phyloP scores from a whole-genome alignment of 2,797 vertebrate species.

The Acrocephalus scirpaceus region DNA sequence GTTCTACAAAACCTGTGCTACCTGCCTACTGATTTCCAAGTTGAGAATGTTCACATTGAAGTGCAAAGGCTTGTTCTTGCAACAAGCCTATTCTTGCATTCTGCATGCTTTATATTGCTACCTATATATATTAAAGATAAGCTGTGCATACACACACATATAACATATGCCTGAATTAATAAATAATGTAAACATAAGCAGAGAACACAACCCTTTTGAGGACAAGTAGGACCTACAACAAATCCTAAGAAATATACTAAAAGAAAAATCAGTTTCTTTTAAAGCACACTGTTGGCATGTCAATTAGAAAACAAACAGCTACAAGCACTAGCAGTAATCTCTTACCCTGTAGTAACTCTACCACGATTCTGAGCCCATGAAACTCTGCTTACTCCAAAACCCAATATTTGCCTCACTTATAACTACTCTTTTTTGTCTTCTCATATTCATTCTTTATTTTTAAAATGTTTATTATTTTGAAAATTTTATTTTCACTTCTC shows the following conservation, averaged over 20 bases:
- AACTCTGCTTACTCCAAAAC: neutral
- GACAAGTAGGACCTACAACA: neutral
- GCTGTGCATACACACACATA: neutral
- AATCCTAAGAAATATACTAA: neutral
- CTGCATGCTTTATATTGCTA: neutral
- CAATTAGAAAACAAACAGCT: neutral
- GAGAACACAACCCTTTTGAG: neutral
- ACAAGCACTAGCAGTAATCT: neutral
- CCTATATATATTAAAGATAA: neutral
- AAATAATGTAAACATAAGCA: neutral
- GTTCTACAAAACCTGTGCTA: neutral
- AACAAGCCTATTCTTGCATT: neutral
- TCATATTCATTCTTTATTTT: neutral
- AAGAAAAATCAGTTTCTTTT: neutral
- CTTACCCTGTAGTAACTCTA: neutral
- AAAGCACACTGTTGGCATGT: neutral
- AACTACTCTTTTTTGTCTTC: neutral
- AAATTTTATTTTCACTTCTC: neutral
- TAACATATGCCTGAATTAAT: neutral
- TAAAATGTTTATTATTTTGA: neutral
- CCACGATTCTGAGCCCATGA: neutral
- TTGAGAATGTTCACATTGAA: neutral
- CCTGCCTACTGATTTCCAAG: neutral
- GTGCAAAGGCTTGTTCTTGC: neutral
- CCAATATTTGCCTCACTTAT: neutral